Percentiles rank a stretch among this genome's conserved stretches.
phyloP scores from a whole-genome alignment of 53 echinoderm and acorn worm species.

The Luidia sarsii region DNA sequence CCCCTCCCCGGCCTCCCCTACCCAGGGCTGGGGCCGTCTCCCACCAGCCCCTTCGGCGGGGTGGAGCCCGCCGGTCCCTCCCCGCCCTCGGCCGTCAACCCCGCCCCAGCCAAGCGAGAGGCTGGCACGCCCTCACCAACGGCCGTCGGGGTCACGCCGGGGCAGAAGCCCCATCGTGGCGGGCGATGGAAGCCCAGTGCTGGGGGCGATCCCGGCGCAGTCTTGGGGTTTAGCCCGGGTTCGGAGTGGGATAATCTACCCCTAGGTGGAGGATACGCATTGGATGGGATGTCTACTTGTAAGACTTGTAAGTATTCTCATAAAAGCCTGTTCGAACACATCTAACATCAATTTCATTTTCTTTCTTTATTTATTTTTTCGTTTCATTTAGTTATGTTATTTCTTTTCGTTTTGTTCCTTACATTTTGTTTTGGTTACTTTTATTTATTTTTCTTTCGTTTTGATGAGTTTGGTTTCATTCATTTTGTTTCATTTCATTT shows the following conservation, averaged over 20 bases:
- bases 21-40: neutral
- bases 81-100: neutral
- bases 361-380: too few relatives aligned
- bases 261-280: slow-evolving; percentile 25
- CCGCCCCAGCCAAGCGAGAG: neutral
- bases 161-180: neutral
- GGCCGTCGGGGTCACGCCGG: neutral
- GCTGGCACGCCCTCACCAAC: too few relatives aligned
- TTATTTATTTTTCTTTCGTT: too few relatives aligned
- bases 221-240: neutral
- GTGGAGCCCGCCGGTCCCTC: neutral
- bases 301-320: too few relatives aligned
- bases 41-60: neutral
- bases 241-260: slow-evolving; percentile 15
- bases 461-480: too few relatives aligned
- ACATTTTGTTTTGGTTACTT: too few relatives aligned
- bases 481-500: too few relatives aligned
- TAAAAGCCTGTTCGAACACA: too few relatives aligned
- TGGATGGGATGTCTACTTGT: too few relatives aligned
- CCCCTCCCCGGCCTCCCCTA: slow-evolving; percentile 21
- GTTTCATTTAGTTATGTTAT: too few relatives aligned
- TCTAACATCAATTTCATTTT: too few relatives aligned
- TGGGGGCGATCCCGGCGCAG: slow-evolving; percentile 2
- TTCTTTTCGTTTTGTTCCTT: too few relatives aligned
- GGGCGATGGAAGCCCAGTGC: neutral